Conservation (phyloP, 2,797 vertebrate genomes). For the Ambastaia sidthimunki region DNA sequence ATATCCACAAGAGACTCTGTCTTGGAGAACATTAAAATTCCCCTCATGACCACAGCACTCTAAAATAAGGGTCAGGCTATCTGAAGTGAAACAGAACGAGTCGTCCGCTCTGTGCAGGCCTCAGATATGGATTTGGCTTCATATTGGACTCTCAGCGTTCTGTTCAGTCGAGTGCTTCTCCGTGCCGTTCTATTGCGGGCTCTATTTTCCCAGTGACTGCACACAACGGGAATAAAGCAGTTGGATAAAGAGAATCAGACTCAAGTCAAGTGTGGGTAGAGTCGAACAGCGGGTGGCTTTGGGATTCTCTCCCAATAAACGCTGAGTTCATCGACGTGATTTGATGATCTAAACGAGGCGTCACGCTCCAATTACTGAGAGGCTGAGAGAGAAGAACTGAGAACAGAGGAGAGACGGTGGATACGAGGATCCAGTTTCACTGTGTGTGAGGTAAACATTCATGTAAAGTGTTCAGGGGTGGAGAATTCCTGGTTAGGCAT, state of each 20-base stretch:
- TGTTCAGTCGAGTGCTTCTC: slow-evolving; percentile 44
- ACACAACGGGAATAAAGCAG: not conserved
- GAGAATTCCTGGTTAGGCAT: not conserved
- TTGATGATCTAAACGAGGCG: not conserved
- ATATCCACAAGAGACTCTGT: not conserved
- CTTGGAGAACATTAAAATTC: slow-evolving; percentile 38
- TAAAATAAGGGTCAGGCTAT: slow-evolving; percentile 32
- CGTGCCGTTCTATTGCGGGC: slow-evolving; percentile 11
- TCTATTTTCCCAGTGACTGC: slow-evolving; percentile 44
- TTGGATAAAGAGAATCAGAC: slow-evolving; percentile 22
- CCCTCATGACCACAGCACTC: slow-evolving; percentile 22
- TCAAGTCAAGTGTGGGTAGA: slow-evolving; percentile 13
- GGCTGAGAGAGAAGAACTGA: not conserved
- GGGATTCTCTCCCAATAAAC: not conserved
- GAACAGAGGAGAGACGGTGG: not conserved
- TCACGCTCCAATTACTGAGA: not conserved
- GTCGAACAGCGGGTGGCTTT: not conserved
- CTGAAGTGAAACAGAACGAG: slow-evolving; percentile 29
- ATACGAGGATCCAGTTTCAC: not conserved
- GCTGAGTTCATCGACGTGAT: not conserved
- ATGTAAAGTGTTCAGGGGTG: not conserved
- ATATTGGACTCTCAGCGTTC: slow-evolving; percentile 4
- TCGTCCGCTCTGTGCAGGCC: slow-evolving; percentile 17
- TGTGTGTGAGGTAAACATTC: not conserved
- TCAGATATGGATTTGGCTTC: slow-evolving; percentile 31